Evolutionary conservation across 2,113 vertebrate species (phyloP).

Genomic region (Strix aluco): DNA sequence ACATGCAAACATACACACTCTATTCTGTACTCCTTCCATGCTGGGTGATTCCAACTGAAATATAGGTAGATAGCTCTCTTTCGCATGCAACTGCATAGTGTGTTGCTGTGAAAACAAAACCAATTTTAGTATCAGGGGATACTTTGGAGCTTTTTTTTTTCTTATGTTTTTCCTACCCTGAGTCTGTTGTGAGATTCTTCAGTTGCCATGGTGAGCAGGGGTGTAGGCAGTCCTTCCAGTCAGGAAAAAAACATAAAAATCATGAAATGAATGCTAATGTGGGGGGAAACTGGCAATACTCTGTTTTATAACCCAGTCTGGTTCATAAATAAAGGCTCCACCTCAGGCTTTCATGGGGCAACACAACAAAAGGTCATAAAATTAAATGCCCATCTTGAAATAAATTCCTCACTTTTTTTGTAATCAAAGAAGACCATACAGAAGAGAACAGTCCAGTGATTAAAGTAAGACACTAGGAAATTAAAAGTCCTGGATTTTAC

Average conservation of each 20-base stretch:
- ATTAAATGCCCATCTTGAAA: neutral
- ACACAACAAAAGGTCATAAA: neutral
- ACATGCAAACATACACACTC: conserved; percentile 8
- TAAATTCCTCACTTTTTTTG: neutral
- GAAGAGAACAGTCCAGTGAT: neutral
- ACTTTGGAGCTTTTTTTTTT: conserved; percentile 56
- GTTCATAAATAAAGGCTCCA: neutral
- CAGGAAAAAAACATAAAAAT: conserved; percentile 42
- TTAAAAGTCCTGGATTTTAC: neutral
- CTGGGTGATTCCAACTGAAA: conserved; percentile 59
- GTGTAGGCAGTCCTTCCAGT: conserved; percentile 72
- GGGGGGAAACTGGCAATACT: conserved; percentile 16
- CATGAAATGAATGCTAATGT: conserved; percentile 72
- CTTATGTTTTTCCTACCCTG: conserved; percentile 54
- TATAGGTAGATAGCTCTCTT: conserved; percentile 37
- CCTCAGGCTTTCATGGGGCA: neutral
- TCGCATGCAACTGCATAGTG: conserved; percentile 18
- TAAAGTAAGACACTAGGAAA: neutral
- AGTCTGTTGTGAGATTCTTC: conserved; percentile 74
- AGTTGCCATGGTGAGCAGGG: conserved; percentile 79
- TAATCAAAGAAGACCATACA: neutral
- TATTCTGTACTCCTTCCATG: neutral
- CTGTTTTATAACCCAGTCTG: neutral
- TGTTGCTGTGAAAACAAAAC: conserved; percentile 73
- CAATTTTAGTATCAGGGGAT: conserved; percentile 76